A percentile compares a stretch with the other conserved stretches of the same genome.
phyloP scores from a whole-genome alignment of 2,113 vertebrate genomes.

The Caranx melampygus region DNA sequence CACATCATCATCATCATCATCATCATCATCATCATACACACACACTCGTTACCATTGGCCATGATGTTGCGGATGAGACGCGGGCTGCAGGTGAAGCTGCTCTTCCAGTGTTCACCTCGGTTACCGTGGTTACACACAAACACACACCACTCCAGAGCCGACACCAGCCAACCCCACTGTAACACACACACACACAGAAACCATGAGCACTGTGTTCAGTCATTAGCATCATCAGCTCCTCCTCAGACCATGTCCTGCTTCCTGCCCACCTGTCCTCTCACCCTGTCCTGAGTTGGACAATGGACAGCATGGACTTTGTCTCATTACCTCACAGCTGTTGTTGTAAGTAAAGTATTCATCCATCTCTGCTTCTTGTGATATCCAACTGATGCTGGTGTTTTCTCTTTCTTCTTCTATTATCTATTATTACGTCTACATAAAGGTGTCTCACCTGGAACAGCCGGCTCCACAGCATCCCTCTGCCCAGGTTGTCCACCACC shows the following conservation, averaged over 20 bases:
- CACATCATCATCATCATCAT: not conserved
- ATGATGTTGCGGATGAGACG: slow-evolving; percentile 72
- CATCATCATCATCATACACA: not conserved
- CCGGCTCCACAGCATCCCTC: slow-evolving; percentile 79
- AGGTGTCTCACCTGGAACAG: slow-evolving; percentile 59
- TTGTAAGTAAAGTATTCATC: too few species aligned
- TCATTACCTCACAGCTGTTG: too few species aligned
- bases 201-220: too few species aligned
- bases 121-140: slow-evolving; percentile 81
- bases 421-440: too few species aligned
- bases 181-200: not conserved
- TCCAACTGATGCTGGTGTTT: too few species aligned
- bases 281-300: too few species aligned
- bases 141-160: slow-evolving; percentile 80
- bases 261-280: too few species aligned
- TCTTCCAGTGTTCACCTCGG: slow-evolving; percentile 78
- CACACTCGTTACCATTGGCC: slow-evolving; percentile 75
- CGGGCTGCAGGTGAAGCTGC: slow-evolving; percentile 69
- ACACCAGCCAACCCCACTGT: slow-evolving; percentile 81
- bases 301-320: too few species aligned
- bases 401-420: too few species aligned
- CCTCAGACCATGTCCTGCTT: too few species aligned
- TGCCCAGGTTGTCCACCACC: slow-evolving; percentile 77
- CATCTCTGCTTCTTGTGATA: too few species aligned
- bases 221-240: too few species aligned